A percentile compares a stretch with the other conserved stretches of the same genome.
phyloP scores from a whole-genome alignment of 1,140 invertebrate genomes.

The Papilio polyxenes region DNA sequence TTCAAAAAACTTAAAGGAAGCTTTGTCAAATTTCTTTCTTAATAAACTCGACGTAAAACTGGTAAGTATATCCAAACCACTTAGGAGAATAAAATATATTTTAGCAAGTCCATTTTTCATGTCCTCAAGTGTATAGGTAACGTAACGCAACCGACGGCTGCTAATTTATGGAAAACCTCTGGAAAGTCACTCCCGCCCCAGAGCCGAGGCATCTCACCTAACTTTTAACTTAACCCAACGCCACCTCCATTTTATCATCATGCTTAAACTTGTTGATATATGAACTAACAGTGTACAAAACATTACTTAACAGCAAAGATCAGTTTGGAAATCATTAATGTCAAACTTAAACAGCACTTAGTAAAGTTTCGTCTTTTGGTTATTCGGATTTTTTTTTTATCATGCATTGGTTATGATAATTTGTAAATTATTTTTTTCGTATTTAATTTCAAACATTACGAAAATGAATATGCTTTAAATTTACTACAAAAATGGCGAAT shows the following conservation, averaged over 20 bases:
- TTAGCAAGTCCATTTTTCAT: conserved; percentile 25
- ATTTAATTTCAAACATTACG: no score
- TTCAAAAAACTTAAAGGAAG: no score
- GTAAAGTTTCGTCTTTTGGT: neutral
- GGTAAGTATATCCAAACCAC: neutral
- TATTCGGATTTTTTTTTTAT: neutral
- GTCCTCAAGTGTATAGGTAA: conserved; percentile 50
- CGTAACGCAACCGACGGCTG: conserved; percentile 54
- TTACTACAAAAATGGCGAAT: no score
- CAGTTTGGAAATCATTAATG: conserved; percentile 1
- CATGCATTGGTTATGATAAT: no score
- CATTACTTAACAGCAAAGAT: conserved; percentile 1
- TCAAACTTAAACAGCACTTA: neutral
- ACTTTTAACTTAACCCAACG: conserved; percentile 29
- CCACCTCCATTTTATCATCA: conserved; percentile 11
- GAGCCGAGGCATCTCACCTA: conserved; percentile 1
- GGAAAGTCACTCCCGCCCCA: conserved; percentile 38
- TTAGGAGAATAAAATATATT: neutral
- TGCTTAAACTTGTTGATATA: neutral
- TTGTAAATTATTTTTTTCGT: no score
- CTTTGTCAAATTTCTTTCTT: neutral
- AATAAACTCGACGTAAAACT: neutral
- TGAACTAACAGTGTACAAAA: neutral
- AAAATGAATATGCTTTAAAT: no score
- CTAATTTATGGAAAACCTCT: conserved; percentile 73